Conservation (phyloP, 1,140 invertebrate species). For the Aphaenogaster floridana region DNA sequence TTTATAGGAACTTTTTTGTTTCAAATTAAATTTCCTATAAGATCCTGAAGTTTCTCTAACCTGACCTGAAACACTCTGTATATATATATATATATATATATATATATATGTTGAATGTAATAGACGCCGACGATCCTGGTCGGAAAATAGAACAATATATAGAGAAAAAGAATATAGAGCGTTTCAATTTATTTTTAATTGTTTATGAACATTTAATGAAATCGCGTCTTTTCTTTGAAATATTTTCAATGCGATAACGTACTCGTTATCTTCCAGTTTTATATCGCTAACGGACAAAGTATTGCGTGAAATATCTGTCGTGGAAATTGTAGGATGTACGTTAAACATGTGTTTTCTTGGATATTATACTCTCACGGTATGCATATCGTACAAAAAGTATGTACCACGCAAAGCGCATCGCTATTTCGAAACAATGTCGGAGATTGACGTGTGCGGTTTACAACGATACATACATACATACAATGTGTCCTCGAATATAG, state of each 20-base stretch:
- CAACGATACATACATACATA: neutral
- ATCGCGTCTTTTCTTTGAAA: neutral
- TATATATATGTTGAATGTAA: too few relatives aligned
- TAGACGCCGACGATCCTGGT: too few relatives aligned
- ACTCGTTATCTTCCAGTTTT: conserved; percentile 58
- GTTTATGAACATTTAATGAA: too few relatives aligned
- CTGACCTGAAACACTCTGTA: too few relatives aligned
- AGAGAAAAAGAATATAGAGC: neutral
- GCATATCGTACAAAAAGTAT: conserved; percentile 38
- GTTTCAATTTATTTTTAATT: neutral
- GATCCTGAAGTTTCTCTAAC: too few relatives aligned
- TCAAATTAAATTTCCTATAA: too few relatives aligned
- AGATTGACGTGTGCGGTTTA: neutral
- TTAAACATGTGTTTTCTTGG: conserved; percentile 69
- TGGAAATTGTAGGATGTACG: conserved; percentile 72
- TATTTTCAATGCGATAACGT: neutral
- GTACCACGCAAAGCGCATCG: conserved; percentile 31
- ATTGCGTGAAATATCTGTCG: conserved; percentile 71
- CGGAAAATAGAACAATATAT: too few relatives aligned
- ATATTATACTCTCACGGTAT: conserved; percentile 70
- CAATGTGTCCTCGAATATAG: neutral
- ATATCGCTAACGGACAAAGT: conserved; percentile 47
- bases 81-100: too few relatives aligned
- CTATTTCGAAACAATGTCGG: neutral
- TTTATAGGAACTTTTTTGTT: too few relatives aligned